Percentiles rank a stretch among this genome's conserved stretches.
phyloP scores from a whole-genome alignment of 2,797 vertebrate genomes.

The Cirrhinus mrigala region DNA sequence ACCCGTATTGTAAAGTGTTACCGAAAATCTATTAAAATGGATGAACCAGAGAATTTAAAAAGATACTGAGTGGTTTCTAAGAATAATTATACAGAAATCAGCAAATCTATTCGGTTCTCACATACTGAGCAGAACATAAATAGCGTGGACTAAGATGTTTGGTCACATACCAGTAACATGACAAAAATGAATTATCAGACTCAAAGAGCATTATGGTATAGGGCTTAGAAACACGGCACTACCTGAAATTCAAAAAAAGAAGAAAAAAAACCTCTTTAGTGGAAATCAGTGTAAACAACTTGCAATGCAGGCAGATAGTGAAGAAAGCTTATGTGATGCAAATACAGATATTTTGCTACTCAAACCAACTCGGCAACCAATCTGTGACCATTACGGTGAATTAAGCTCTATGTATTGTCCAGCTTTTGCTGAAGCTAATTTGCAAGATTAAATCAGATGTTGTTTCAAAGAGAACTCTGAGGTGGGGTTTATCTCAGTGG shows the following conservation, averaged over 20 bases:
- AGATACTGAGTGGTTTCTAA: background rate
- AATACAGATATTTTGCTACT: background rate
- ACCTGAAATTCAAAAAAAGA: background rate
- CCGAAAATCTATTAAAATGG: background rate
- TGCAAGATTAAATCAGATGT: conserved; percentile 11
- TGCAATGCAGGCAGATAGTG: background rate
- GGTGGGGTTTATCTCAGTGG: conserved; percentile 5
- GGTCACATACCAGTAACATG: background rate
- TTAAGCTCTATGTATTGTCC: background rate
- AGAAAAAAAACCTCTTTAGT: background rate
- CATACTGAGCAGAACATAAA: background rate
- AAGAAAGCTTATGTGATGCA: background rate
- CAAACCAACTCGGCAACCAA: background rate
- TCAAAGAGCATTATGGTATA: background rate
- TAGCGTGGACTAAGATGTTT: background rate
- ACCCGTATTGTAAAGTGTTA: too few relatives aligned
- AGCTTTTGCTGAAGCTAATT: background rate
- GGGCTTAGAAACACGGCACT: background rate
- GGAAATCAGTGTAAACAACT: background rate
- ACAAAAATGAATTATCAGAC: background rate
- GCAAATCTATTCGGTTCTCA: background rate
- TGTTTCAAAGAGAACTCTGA: conserved; percentile 24
- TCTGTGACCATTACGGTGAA: background rate
- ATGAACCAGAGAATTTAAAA: background rate
- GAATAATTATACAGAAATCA: background rate